Base-by-base conservation (phyloP, 1,140 invertebrate species). In the Venustaconcha ellipsiformis region DNA sequence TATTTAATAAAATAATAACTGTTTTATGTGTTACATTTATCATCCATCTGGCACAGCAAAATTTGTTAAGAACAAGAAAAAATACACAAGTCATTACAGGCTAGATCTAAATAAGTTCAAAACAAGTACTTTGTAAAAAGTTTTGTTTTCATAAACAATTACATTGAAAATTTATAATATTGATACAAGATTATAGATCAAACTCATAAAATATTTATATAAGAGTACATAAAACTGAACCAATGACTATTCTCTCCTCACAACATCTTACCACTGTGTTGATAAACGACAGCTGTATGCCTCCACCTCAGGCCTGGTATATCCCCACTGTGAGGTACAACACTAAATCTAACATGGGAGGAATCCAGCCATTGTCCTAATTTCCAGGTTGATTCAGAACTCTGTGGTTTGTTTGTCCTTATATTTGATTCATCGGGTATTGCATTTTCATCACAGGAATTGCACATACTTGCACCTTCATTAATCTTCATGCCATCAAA, bases 261-360 rank as follows among this genome's bases (percentile, higher is more conserved):
- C 26, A 23, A n/a, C 20, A 57, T 62, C 69, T 74, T 74, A 85
- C 87, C 88, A 70, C 83, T 68, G 30, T 82, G 78, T 14, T 79
- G 14, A 18, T 85, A 78, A 70, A 78, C 17, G 37, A 81, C 74
- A 55, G 85, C 79, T 76, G 88, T 80, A 71, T 91, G 90, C 56
- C 90, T 80, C 89, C 89, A 91, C 72, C 88, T 82, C 15, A 84
- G 76, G 60, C 67, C 78, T 13, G 88, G 88, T 20, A 83, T 63
- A n/a, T 81, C 76, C 18, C 84, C 86, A 23, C 13, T 71, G 17
- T 76, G 75, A 18, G 78, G 30, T 11, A 84, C 64, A 23, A 84
- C 72, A 59, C 56, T 66, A 65, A 67, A 74, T 65, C 17, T 74
- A 26, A 76, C 57, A 59, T 17, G 26, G n/a, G n/a, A 20, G n/a